Evolutionary conservation across 1,140 invertebrate species (phyloP).

Genomic region (Drosophila micromelanica): DNA sequence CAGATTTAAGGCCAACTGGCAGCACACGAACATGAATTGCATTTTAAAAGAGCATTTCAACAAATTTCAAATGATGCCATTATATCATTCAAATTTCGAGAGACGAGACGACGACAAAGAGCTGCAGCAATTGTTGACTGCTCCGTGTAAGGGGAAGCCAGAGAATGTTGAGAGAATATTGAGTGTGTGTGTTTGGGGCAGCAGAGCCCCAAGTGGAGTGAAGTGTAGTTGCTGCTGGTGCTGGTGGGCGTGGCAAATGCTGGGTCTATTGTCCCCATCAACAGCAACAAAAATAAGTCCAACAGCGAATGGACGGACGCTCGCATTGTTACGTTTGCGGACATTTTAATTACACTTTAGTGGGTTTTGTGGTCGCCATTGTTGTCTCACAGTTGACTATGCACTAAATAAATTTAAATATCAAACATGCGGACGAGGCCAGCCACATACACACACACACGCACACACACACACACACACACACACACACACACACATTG

Average conservation of each 20-base stretch:
- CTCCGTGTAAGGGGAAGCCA: not conserved
- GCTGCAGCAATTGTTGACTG: slow-evolving; percentile 4
- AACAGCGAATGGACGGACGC: not conserved
- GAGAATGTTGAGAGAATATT: not conserved
- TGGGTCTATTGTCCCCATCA: not conserved
- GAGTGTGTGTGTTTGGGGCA: no score
- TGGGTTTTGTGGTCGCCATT: slow-evolving; percentile 39
- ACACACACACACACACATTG: not conserved
- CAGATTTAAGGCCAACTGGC: slow-evolving; percentile 10
- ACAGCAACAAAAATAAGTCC: slow-evolving; percentile 3
- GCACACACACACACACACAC: no score
- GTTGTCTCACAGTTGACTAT: slow-evolving; percentile 24
- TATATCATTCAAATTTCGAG: slow-evolving; percentile 19
- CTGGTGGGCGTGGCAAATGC: no score
- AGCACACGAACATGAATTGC: slow-evolving; percentile 16
- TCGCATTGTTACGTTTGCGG: slow-evolving; percentile 30
- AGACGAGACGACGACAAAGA: slow-evolving; percentile 23
- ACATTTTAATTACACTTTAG: slow-evolving; percentile 38
- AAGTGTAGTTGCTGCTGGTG: no score
- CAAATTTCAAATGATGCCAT: slow-evolving; percentile 10
- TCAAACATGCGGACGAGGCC: slow-evolving; percentile 16
- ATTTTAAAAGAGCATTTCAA: slow-evolving; percentile 20
- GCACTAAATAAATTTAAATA: slow-evolving; percentile 40
- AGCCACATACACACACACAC: not conserved
- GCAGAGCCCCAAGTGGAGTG: no score